phyloP scores from a whole-genome alignment of 2,797 vertebrate species.

The Hyperoplus immaculatus region DNA sequence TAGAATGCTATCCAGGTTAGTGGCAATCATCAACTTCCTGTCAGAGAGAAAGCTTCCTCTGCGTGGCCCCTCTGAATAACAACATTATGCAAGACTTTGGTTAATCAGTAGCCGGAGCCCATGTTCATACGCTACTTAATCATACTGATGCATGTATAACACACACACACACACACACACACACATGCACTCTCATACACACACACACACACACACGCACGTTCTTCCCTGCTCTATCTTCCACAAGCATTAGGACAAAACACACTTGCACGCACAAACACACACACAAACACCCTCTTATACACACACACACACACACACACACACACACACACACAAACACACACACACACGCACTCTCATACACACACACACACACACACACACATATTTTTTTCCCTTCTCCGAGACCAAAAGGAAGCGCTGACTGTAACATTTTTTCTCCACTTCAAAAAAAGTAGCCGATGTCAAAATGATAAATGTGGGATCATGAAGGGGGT shows the following conservation, averaged over 20 bases:
- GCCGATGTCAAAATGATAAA: slow-evolving; percentile 88
- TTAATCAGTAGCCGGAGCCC: slow-evolving; percentile 76
- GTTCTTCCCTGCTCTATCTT: slow-evolving; percentile 7
- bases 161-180: background rate
- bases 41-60: no score
- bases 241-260: background rate
- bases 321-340: background rate
- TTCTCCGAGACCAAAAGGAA: slow-evolving; percentile 81
- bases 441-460: slow-evolving; percentile 87
- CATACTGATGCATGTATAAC: slow-evolving; percentile 71
- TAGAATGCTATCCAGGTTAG: no score
- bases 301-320: no score
- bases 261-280: background rate
- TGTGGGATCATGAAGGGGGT: slow-evolving; percentile 81
- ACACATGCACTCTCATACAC: slow-evolving; percentile 34
- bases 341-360: slow-evolving; percentile 45
- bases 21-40: no score
- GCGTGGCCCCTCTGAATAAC: slow-evolving; percentile 40
- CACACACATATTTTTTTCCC: slow-evolving; percentile 10
- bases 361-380: slow-evolving; percentile 63
- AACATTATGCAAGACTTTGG: slow-evolving; percentile 53
- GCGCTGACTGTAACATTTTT: slow-evolving; percentile 88
- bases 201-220: slow-evolving; percentile 1
- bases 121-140: slow-evolving; percentile 79
- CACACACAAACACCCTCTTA: no score